Conservation (phyloP, 1,140 invertebrate species). For the Meloidogyne exigua region DNA sequence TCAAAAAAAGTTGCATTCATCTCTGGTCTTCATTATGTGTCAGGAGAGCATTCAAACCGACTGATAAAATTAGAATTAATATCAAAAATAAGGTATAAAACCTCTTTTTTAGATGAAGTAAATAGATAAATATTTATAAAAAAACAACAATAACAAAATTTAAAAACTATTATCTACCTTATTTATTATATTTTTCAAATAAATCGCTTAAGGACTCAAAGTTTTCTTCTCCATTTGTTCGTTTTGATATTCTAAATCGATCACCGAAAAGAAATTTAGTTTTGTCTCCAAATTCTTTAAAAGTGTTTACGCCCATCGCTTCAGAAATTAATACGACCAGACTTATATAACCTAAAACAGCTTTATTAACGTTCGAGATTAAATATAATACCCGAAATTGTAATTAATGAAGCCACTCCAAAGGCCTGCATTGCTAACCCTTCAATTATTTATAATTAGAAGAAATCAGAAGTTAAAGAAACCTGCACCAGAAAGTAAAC, state of each 20-base stretch:
- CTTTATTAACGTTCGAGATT: neutral
- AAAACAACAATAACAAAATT: neutral
- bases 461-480: neutral
- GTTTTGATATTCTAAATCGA: conserved; percentile 36
- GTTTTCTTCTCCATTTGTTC: conserved; percentile 18
- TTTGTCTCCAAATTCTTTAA: conserved; percentile 42
- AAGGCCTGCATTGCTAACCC: conserved; percentile 42
- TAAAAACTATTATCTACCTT: neutral
- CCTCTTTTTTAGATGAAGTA: neutral
- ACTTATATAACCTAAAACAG: conserved; percentile 19
- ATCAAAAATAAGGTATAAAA: neutral
- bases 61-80: too few relatives aligned
- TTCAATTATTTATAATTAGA: neutral
- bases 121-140: neutral
- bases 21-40: too few relatives aligned
- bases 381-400: conserved; percentile 35
- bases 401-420: conserved; percentile 42
- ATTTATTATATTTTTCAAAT: conserved; percentile 35
- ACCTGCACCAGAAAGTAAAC: conserved; percentile 37
- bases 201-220: conserved; percentile 36
- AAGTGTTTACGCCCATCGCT: conserved; percentile 41
- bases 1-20: too few relatives aligned
- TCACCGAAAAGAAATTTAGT: conserved; percentile 43
- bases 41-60: too few relatives aligned
- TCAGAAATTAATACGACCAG: conserved; percentile 37